Conservation (phyloP, 2,797 vertebrate genomes). For the Pseudochaenichthys georgianus region DNA sequence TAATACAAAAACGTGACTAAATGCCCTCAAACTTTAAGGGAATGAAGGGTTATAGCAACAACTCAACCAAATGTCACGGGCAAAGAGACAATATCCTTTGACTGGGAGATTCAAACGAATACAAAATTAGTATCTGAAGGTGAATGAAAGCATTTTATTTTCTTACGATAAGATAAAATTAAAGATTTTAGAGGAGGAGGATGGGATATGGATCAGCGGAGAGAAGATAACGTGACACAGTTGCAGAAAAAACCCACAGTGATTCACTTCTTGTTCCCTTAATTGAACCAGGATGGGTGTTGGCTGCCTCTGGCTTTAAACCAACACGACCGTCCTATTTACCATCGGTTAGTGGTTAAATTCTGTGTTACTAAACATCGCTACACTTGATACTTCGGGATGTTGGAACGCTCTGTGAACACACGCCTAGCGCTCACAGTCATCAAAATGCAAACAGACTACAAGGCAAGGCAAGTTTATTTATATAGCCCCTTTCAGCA, state of each 20-base stretch:
- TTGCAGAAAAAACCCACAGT: neutral
- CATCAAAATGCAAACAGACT: neutral
- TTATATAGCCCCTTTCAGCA: no score
- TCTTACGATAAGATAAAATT: conserved; percentile 9
- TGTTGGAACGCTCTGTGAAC: neutral
- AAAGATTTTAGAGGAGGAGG: neutral
- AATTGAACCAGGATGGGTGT: conserved; percentile 5
- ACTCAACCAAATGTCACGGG: no score
- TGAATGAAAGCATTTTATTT: neutral
- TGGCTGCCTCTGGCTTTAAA: neutral
- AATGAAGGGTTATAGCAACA: no score
- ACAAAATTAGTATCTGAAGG: neutral
- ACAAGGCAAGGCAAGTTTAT: no score
- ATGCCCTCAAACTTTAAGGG: neutral
- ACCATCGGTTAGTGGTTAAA: neutral
- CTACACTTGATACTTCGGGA: neutral
- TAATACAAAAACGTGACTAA: neutral
- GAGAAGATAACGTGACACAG: neutral
- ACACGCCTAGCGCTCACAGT: neutral
- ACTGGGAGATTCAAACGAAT: conserved; percentile 11
- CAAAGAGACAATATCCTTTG: neutral
- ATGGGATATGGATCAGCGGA: neutral
- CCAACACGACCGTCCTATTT: accelerated
- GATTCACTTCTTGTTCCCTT: neutral
- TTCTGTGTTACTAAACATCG: neutral